These are phyloP conservation scores for Todiramphus chloris DNA, from an alignment of 2,113 vertebrate species.

Conservation along the genomic window DNA sequence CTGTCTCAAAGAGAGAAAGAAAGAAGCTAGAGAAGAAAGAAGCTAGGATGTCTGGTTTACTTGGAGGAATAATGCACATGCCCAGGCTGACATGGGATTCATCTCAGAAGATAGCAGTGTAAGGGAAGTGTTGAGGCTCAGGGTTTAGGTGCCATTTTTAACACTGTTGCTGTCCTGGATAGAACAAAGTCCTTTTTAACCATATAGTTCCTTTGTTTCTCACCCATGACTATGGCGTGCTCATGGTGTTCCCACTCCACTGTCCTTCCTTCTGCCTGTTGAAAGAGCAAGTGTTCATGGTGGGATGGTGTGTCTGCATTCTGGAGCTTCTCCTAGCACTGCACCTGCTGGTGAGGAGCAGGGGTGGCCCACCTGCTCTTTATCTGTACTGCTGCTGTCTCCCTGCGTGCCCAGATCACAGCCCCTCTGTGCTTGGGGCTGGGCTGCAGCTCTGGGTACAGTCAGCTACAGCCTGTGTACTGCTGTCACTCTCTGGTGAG, in stretches of 20 bases:
- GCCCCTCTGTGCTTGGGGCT: fast-evolving
- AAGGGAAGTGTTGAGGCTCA: not conserved
- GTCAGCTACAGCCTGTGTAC: not conserved
- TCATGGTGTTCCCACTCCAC: not conserved
- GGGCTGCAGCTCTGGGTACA: not conserved
- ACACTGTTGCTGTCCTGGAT: not conserved
- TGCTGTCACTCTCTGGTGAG: not conserved
- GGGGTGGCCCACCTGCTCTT: not conserved
- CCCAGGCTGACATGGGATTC: not conserved
- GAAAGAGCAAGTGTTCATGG: not conserved
- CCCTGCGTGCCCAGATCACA: not conserved
- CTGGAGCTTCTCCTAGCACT: not conserved
- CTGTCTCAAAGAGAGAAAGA: not conserved
- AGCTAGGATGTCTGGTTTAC: not conserved
- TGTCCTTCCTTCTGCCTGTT: not conserved
- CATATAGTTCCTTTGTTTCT: not conserved
- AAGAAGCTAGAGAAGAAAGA: not conserved
- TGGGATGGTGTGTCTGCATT: fast-evolving
- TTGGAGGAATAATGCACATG: fast-evolving
- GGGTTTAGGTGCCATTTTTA: not conserved
- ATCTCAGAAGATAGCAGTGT: not conserved
- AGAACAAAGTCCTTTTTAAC: not conserved
- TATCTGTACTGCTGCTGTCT: not conserved
- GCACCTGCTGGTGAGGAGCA: fast-evolving
- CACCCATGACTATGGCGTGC: too few relatives aligned